These are phyloP conservation scores for Crypturellus tataupa DNA, from an alignment of 2,797 vertebrate genomes.

Conservation along the genomic window DNA sequence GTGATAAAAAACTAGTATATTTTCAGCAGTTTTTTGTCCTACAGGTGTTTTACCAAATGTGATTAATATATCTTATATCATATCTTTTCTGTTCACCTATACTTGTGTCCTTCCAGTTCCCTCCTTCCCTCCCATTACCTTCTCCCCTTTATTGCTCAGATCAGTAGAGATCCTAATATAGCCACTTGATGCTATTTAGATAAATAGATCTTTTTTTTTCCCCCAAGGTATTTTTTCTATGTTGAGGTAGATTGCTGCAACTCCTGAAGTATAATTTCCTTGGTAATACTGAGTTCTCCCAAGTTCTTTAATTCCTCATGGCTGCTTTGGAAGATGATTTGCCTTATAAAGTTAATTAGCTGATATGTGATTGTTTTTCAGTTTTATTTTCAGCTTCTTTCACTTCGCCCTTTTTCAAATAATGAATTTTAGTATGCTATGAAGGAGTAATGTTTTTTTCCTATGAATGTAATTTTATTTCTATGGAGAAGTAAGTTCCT, in stretches of 20 bases:
- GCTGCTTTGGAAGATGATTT: not conserved
- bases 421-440: not conserved
- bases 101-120: not conserved
- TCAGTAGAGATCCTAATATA: not conserved
- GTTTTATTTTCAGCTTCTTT: not conserved
- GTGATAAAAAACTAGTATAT: not conserved
- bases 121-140: not conserved
- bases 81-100: not conserved
- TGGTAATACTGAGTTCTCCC: not conserved
- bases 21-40: not conserved
- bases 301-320: not conserved
- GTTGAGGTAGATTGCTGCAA: not conserved
- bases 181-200: not conserved
- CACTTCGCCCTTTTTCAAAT: not conserved
- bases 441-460: too few species aligned
- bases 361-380: not conserved
- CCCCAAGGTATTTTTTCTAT: not conserved
- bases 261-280: not conserved
- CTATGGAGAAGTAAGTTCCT: not conserved
- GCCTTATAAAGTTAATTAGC: not conserved
- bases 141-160: not conserved
- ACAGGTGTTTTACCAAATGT: not conserved
- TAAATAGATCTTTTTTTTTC: not conserved
- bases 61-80: not conserved
- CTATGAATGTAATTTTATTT: too few species aligned